phyloP scores from a whole-genome alignment of 2,888 invertebrate species.

The Leptinotarsa peninsularis region DNA sequence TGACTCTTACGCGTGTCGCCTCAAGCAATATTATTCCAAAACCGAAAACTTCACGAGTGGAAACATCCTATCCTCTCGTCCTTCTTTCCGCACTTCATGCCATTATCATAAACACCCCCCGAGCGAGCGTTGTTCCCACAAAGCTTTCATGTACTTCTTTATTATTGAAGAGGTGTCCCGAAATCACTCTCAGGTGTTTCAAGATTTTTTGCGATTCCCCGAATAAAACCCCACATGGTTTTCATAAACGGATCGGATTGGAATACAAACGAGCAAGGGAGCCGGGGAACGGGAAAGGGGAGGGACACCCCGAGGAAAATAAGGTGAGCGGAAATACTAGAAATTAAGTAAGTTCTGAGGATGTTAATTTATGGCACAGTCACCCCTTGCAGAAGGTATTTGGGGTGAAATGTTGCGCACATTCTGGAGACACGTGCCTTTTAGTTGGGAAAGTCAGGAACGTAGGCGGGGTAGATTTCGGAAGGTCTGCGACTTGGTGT shows the following conservation, averaged over 20 bases:
- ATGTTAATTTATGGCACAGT: conserved; percentile 39
- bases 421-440: conserved; percentile 23
- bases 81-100: conserved; percentile 6
- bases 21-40: conserved; percentile 4
- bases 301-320: conserved; percentile 16
- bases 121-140: background rate
- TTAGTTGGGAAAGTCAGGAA: conserved; percentile 17
- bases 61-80: conserved; percentile 4
- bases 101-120: conserved; percentile 26
- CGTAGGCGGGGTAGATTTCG: background rate
- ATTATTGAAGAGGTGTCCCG: conserved; percentile 35
- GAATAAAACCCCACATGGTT: conserved; percentile 15
- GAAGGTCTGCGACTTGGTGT: background rate
- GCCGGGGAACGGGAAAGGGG: background rate
- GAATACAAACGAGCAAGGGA: background rate
- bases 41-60: conserved; percentile 16
- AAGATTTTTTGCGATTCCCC: conserved; percentile 9
- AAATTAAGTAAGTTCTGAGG: conserved; percentile 38
- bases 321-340: conserved; percentile 37
- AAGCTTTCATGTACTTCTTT: conserved; percentile 26
- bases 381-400: conserved; percentile 28
- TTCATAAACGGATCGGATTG: conserved; percentile 1
- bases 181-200: conserved; percentile 28
- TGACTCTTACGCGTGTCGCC: background rate
- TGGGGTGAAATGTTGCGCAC: conserved; percentile 27